Evolutionary conservation across 2,113 vertebrate genomes (phyloP), one percentile per base, ranked within the genome.

Genomic region (Odocoileus virginianus): DNA sequence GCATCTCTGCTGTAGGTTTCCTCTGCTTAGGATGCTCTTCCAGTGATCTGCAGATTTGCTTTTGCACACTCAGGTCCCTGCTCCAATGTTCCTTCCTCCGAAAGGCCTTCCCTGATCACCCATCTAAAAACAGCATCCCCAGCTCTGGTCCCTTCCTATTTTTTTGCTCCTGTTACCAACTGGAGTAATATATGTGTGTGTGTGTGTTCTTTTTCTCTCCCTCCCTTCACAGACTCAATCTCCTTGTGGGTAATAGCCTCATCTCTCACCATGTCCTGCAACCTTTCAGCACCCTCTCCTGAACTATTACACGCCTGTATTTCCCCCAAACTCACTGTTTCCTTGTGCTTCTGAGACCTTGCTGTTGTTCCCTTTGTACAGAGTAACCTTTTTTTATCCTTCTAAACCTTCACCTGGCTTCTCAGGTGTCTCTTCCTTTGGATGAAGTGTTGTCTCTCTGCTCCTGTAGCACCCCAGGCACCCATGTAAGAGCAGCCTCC

Each of bases 231-330:
- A 14, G 57, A 54, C 16, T 19, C 25, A 23, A 33, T 45, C 45
- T 30, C 45, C 27, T 8, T 10, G 36, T 10, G 74, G 71, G 74
- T 33, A 60, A 55, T 11, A 78, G 54, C 16, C 11, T 67, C 67
- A 1, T 27, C 1, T 0, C 67, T 36, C 43, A 58, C 23, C 3
- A 0, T 1, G 4, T 17, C 4, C 8, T 1, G 13, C 2, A 2
- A 6, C 23, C 7, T 50, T 15, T 1, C 10, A 0, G 30, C 7
- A 5, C 6, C 0, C 3, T 2, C 57, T 55, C 67, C 40, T 58
- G 5, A 0, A 2, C 40, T 3, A 10, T 14, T 6, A 43, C 43
- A 2, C 14, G 36, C 21, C 23, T 74, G 1, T 3, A 6, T 21
- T 36, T 74, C n/a, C n/a, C n/a, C 84, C 27, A 21, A 89, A 33